Base-by-base conservation (phyloP, 2,888 invertebrate species). In the Hydrotaea cyrtoneurina region DNA sequence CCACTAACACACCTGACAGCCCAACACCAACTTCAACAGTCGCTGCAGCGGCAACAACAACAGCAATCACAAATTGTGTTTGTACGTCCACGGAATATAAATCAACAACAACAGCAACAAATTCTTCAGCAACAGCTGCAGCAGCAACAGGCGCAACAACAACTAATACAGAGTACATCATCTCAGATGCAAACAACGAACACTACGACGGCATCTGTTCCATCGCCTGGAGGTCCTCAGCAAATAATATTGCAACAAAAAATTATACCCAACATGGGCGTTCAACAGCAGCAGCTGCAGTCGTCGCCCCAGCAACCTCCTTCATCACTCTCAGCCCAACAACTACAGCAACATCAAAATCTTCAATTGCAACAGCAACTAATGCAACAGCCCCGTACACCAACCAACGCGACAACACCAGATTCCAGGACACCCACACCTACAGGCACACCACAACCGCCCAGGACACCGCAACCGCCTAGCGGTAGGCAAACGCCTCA, bases 171-270 rank as follows among this genome's bases (percentile, higher is more conserved):
- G 46, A 2, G 13, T 23, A 23, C 69, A 46, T 15, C 69, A 46
- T 59, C 11, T 11, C 78, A 11, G 69, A 69, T 50, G 57, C 26
- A 13, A 87, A 83, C 88, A 86, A 8, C 86, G 84, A 31, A 2
- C 31, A 31, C 82, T 80, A 59, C 78, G 64, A 57, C 84, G 66
- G 59, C 83, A 66, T 26, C 83, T 64, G 82, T 59, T 57, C 8
- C 73, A 72, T 43, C 66, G 0, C 21, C 39, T 17, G 43, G 46
- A 21, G 79, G 62, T 13, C 78, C 83, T 15, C 88, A 89, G 19
- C 93, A 92, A 81, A 92, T 92, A 17, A 91, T 91, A 81, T 87
- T 91, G 66, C 90, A 91, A 59, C 89, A 91, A 78, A 91, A 91
- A 83, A 89, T 91, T 23, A 89, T 90, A 88, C 87, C 92, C 87